A percentile compares a stretch with the other conserved stretches of the same genome.
phyloP scores from a whole-genome alignment of 2,113 vertebrate species.

The Mugil cephalus region DNA sequence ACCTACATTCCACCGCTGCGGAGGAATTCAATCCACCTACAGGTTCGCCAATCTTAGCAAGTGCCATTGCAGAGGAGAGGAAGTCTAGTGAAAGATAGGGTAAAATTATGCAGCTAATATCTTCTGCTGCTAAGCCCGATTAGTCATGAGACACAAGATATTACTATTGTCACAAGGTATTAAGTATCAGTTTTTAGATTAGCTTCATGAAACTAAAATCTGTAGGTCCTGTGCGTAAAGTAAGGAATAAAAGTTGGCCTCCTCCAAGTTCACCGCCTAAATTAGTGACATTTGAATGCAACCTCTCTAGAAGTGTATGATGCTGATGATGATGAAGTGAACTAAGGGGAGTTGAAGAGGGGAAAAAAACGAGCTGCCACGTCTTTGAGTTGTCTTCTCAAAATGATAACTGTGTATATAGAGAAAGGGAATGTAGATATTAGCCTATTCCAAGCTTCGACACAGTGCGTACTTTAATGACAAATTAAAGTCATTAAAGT shows the following conservation, averaged over 20 bases:
- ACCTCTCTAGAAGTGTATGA: too few species aligned
- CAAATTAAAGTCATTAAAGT: too few species aligned
- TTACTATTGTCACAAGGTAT: not conserved
- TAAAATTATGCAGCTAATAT: not conserved
- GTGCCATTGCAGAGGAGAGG: not conserved
- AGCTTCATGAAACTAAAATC: not conserved
- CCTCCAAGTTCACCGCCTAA: not conserved
- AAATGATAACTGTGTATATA: too few species aligned
- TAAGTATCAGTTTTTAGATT: not conserved
- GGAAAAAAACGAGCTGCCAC: too few species aligned
- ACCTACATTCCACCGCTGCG: conserved; percentile 28
- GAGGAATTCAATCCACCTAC: conserved; percentile 25
- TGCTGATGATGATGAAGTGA: too few species aligned
- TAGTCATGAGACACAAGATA: not conserved
- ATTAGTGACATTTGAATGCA: too few species aligned
- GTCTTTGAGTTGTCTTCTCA: too few species aligned
- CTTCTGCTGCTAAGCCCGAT: not conserved
- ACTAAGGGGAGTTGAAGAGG: too few species aligned
- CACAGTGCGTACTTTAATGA: too few species aligned
- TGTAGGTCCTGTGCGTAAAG: not conserved
- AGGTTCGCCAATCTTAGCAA: not conserved
- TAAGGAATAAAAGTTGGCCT: too few species aligned
- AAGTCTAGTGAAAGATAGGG: not conserved
- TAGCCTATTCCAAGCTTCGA: too few species aligned
- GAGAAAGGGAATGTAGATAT: too few species aligned